These are phyloP conservation scores for Columbina picui DNA, from an alignment of 2,113 vertebrate genomes.

Conservation along the genomic window DNA sequence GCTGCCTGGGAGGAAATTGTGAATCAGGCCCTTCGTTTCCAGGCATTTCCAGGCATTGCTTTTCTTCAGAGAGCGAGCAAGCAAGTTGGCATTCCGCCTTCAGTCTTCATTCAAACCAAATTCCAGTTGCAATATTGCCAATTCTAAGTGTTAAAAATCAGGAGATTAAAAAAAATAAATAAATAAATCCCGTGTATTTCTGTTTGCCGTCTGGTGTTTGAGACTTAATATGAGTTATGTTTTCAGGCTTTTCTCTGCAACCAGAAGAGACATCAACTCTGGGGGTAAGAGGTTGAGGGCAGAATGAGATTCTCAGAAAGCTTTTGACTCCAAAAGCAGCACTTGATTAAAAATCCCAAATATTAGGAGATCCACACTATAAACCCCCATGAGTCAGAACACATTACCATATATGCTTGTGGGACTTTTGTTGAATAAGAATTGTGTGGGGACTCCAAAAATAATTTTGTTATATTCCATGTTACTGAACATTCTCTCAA, in stretches of 20 bases:
- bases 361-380: not conserved
- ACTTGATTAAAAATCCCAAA: not conserved
- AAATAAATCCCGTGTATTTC: constrained; percentile 29
- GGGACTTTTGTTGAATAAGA: not conserved
- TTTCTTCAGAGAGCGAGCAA: constrained; percentile 9
- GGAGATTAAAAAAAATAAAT: not conserved
- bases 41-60: constrained; percentile 34
- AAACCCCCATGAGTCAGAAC: not conserved
- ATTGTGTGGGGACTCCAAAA: not conserved
- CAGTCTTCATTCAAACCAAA: constrained; percentile 63
- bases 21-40: constrained; percentile 26
- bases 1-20: not conserved
- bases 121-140: constrained; percentile 60
- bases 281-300: not conserved
- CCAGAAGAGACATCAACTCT: not conserved
- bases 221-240: constrained; percentile 39
- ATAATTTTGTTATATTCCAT: not conserved
- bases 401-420: not conserved
- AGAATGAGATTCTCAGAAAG: not conserved
- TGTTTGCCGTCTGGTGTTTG: constrained; percentile 60
- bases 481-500: not conserved
- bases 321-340: not conserved
- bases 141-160: constrained; percentile 47
- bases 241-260: constrained; percentile 30
- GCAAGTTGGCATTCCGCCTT: constrained; percentile 37